Conservation (phyloP, 2,797 vertebrate species). For the Morus bassanus region DNA sequence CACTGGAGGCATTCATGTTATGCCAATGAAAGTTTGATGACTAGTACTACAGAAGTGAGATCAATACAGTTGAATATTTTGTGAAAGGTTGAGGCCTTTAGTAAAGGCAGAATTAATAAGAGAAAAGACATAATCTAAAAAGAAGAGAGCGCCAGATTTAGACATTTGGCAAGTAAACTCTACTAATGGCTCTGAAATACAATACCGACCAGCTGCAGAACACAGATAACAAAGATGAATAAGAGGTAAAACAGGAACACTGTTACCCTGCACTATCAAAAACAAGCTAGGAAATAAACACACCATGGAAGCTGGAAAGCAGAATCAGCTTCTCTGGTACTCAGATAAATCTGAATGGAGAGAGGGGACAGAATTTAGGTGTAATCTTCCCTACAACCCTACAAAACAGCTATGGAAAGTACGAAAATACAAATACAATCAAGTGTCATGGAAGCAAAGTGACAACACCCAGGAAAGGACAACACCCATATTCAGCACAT, state of each 20-base stretch:
- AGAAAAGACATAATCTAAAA: not conserved
- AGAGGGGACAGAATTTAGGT: not conserved
- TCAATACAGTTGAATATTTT: not conserved
- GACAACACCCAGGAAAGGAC: not conserved
- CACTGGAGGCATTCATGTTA: not conserved
- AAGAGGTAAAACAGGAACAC: not conserved
- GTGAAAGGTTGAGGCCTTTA: not conserved
- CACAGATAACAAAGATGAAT: conserved; percentile 4
- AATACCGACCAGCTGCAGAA: not conserved
- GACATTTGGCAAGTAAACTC: not conserved
- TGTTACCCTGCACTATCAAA: not conserved
- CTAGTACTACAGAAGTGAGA: not conserved
- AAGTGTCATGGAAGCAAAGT: not conserved
- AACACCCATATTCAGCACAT: not conserved
- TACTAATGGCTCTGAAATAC: not conserved
- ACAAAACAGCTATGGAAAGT: not conserved
- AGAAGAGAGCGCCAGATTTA: not conserved
- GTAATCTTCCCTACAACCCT: not conserved
- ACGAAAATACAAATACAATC: not conserved
- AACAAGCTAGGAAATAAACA: not conserved
- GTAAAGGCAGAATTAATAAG: conserved; percentile 1
- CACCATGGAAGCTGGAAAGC: not conserved
- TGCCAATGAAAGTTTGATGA: not conserved
- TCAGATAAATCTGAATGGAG: not conserved
- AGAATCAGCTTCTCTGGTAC: not conserved